A percentile compares a stretch with the other conserved stretches of the same genome.
phyloP scores from a whole-genome alignment of 2,797 vertebrate species.

The Lacerta agilis region DNA sequence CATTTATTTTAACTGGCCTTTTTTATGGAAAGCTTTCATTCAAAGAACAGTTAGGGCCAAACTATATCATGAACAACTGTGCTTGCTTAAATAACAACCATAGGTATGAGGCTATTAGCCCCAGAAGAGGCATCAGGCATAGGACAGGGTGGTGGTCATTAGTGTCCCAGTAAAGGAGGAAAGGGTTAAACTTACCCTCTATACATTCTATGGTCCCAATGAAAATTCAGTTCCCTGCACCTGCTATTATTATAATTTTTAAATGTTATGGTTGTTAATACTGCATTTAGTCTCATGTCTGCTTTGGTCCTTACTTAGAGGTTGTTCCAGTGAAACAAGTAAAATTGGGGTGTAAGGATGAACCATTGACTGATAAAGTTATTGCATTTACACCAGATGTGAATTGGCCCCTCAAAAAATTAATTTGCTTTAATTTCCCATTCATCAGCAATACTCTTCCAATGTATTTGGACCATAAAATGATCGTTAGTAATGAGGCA shows the following conservation, averaged over 20 bases:
- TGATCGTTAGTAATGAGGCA: constrained; percentile 64
- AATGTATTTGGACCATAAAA: constrained; percentile 56
- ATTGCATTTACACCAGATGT: constrained; percentile 18
- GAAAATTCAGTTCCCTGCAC: background rate
- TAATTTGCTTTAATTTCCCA: constrained; percentile 30
- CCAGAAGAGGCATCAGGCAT: background rate
- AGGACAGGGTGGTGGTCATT: background rate
- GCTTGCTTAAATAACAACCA: background rate
- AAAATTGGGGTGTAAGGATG: background rate
- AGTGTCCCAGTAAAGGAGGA: background rate
- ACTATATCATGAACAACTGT: background rate
- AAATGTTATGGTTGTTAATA: background rate
- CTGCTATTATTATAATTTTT: background rate
- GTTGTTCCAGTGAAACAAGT: background rate
- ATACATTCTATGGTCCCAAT: too few relatives aligned
- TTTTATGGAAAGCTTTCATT: background rate
- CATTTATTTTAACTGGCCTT: background rate
- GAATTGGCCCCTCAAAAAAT: background rate
- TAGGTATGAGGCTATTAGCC: background rate
- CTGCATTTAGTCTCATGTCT: background rate
- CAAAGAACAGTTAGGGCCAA: background rate
- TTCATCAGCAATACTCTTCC: constrained; percentile 34
- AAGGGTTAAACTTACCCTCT: background rate
- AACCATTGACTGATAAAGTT: background rate
- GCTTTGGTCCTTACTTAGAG: background rate